A percentile compares a stretch with the other conserved stretches of the same genome.
Conservation (phyloP, 2,888 invertebrate genomes). For the Prosopocoilus inquinatus region DNA sequence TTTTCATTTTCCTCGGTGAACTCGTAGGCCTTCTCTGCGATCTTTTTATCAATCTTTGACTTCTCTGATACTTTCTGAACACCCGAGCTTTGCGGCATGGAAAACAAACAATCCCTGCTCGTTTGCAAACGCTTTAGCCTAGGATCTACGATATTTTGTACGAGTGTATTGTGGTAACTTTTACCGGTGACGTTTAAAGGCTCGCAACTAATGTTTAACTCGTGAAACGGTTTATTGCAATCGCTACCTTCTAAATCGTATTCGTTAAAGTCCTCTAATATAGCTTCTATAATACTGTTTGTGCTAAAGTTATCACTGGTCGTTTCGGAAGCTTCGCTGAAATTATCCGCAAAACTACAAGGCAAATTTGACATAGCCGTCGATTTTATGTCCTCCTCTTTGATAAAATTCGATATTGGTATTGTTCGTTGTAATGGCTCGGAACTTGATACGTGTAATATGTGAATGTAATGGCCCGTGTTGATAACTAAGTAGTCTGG, state of each 20-base stretch:
- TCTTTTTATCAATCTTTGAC: constrained; percentile 50
- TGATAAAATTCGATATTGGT: constrained; percentile 33
- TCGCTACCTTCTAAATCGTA: constrained; percentile 50
- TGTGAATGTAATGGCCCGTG: constrained; percentile 50
- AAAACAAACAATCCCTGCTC: constrained; percentile 45
- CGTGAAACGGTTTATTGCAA: constrained; percentile 51
- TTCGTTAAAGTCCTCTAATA: constrained; percentile 50
- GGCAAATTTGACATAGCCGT: constrained; percentile 21
- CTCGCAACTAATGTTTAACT: constrained; percentile 51
- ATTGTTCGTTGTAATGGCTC: constrained; percentile 35
- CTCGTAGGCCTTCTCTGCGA: constrained; percentile 77
- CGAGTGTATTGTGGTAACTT: constrained; percentile 49
- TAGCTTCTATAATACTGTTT: constrained; percentile 47
- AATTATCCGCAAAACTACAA: constrained; percentile 38
- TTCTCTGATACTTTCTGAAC: constrained; percentile 35
- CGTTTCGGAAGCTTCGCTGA: constrained; percentile 48
- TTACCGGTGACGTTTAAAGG: constrained; percentile 51
- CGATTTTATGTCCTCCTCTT: constrained; percentile 36
- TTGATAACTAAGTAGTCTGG: constrained; percentile 50
- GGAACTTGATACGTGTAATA: constrained; percentile 45
- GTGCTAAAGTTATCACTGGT: constrained; percentile 44
- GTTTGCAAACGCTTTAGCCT: constrained; percentile 45
- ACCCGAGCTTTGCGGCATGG: constrained; percentile 43
- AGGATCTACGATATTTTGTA: constrained; percentile 48
- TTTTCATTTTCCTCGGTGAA: constrained; percentile 82